phyloP scores from a whole-genome alignment of 2,113 vertebrate species.

The Plectropomus leopardus region DNA sequence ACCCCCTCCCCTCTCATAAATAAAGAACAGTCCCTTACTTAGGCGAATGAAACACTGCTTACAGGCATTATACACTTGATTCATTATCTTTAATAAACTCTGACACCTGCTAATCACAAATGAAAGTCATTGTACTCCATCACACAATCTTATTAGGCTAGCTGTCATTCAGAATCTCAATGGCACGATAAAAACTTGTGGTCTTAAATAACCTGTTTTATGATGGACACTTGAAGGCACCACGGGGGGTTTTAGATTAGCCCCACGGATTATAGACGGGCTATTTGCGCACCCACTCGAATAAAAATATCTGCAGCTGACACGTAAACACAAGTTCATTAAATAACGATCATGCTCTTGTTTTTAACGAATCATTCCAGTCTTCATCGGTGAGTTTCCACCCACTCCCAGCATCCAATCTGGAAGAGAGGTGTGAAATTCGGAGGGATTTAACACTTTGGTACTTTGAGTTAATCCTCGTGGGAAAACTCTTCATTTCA shows the following conservation, averaged over 20 bases:
- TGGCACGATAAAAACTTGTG: background rate
- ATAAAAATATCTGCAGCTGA: background rate
- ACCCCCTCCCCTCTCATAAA: no score
- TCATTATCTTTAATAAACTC: background rate
- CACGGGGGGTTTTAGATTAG: background rate
- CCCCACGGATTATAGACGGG: no score
- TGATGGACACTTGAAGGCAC: slow-evolving; percentile 25
- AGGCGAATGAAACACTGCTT: background rate
- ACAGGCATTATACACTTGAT: background rate
- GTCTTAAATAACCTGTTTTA: background rate
- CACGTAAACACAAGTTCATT: background rate
- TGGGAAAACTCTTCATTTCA: slow-evolving; percentile 33
- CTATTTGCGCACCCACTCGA: background rate
- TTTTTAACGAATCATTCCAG: no score
- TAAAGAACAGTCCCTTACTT: no score
- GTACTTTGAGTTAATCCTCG: slow-evolving; percentile 24
- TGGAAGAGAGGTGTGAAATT: background rate
- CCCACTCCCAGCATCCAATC: background rate
- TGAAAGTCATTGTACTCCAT: background rate
- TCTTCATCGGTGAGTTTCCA: background rate
- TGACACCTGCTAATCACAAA: background rate
- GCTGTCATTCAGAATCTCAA: background rate
- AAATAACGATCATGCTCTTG: background rate
- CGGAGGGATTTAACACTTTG: background rate
- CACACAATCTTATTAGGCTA: background rate